Conservation (phyloP, 2,888 invertebrate genomes). For the Cactoblastis cactorum region DNA sequence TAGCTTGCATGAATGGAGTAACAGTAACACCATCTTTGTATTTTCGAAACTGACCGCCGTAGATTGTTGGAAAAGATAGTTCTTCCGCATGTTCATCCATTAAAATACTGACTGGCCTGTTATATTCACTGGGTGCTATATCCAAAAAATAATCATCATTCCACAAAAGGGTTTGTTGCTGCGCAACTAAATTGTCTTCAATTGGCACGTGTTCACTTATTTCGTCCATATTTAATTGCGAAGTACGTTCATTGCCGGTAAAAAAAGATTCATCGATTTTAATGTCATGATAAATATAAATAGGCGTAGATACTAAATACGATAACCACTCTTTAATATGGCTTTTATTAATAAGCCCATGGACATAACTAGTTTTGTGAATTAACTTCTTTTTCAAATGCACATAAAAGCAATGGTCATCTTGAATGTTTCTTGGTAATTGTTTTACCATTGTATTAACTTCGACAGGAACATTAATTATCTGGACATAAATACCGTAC, state of each 20-base stretch:
- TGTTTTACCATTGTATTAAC: slow-evolving; percentile 31
- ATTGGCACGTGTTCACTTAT: slow-evolving; percentile 23
- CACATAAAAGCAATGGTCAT: slow-evolving; percentile 22
- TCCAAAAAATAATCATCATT: slow-evolving; percentile 26
- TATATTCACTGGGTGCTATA: slow-evolving; percentile 25
- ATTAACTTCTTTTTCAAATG: slow-evolving; percentile 17
- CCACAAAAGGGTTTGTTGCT: slow-evolving; percentile 30
- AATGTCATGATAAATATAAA: slow-evolving; percentile 12
- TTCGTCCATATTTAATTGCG: slow-evolving; percentile 14
- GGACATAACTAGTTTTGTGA: slow-evolving; percentile 15
- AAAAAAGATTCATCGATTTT: slow-evolving; percentile 10
- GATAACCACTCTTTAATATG: slow-evolving; percentile 14
- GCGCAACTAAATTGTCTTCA: slow-evolving; percentile 26
- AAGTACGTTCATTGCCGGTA: slow-evolving; percentile 2
- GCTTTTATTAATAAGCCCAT: slow-evolving; percentile 16
- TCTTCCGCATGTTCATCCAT: background rate
- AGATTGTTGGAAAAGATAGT: background rate
- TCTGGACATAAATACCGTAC: slow-evolving; percentile 30
- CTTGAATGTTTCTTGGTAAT: slow-evolving; percentile 30
- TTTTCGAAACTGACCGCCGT: slow-evolving; percentile 26
- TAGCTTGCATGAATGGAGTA: slow-evolving; percentile 29
- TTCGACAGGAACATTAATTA: slow-evolving; percentile 35
- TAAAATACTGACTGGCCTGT: slow-evolving; percentile 11
- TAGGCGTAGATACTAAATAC: slow-evolving; percentile 9
- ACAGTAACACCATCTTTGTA: slow-evolving; percentile 28